phyloP scores from a whole-genome alignment of 35 echinoderm and acorn worm species.

The Holothuria glaberrima region DNA sequence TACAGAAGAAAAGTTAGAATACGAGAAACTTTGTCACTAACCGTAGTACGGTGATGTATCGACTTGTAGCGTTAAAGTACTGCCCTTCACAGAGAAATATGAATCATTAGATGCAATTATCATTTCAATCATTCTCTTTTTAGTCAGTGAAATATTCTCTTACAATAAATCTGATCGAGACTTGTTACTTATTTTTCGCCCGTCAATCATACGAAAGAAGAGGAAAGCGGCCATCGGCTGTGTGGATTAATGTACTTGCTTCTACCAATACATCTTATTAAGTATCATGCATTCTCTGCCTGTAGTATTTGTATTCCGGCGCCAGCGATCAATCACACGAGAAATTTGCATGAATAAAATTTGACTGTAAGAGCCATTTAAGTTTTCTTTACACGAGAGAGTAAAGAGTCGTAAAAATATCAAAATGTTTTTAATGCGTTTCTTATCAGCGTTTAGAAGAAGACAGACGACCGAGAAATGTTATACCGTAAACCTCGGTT shows the following conservation, averaged over 20 bases:
- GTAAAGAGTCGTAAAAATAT: neutral
- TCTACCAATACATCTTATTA: neutral
- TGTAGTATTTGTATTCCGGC: slow-evolving; percentile 8
- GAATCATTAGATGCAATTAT: too few species aligned
- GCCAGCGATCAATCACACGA: slow-evolving; percentile 37
- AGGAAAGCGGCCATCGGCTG: slow-evolving; percentile 11
- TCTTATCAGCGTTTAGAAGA: too few species aligned
- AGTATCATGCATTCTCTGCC: slow-evolving; percentile 28
- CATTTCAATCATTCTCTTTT: too few species aligned
- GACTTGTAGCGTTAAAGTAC: too few species aligned
- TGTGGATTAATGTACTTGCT: neutral
- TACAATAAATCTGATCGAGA: slow-evolving; percentile 29
- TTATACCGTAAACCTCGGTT: too few species aligned
- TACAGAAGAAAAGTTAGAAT: too few species aligned
- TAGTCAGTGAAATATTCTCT: slow-evolving; percentile 9
- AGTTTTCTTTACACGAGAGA: slow-evolving; percentile 1
- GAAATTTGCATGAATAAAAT: slow-evolving; percentile 47
- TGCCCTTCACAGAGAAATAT: too few species aligned
- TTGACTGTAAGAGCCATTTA: slow-evolving; percentile 33
- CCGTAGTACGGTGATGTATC: too few species aligned
- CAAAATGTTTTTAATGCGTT: too few species aligned
- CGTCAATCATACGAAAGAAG: slow-evolving; percentile 41
- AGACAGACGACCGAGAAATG: too few species aligned
- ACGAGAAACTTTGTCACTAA: too few species aligned
- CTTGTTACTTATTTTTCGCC: neutral